Evolutionary conservation across 1,140 invertebrate species (phyloP).

Genomic region (Caenorhabditis inopinata): DNA sequence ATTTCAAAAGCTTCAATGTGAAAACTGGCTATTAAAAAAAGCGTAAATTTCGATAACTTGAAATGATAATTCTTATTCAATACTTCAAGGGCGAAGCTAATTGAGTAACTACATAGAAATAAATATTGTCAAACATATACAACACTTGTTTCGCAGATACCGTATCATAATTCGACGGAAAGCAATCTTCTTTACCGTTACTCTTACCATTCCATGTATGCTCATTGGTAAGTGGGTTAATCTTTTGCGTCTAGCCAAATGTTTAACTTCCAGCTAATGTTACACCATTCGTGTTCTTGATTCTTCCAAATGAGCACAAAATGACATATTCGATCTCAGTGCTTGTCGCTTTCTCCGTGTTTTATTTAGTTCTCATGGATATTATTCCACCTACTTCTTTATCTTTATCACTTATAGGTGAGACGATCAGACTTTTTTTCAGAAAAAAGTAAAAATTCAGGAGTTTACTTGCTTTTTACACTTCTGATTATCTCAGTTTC

Average conservation of each 20-base stretch:
- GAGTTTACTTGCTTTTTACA: constrained; percentile 97
- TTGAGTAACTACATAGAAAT: too few species aligned
- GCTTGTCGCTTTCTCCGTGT: constrained; percentile 97
- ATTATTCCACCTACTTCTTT: constrained; percentile 98
- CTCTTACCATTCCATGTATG: constrained; percentile 92
- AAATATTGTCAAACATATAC: too few species aligned
- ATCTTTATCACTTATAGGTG: constrained; percentile 86
- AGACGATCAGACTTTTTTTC: neutral
- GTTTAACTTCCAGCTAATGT: constrained; percentile 67
- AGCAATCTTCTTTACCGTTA: constrained; percentile 93
- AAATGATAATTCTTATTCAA: too few species aligned
- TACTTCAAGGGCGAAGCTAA: too few species aligned
- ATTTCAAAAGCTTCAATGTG: too few species aligned
- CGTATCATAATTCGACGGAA: constrained; percentile 93
- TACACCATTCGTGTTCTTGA: constrained; percentile 83
- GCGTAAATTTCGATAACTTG: too few species aligned
- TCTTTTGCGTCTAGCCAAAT: neutral
- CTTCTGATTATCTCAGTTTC: constrained; percentile 98
- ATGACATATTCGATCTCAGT: constrained; percentile 94
- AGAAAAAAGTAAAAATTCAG: neutral
- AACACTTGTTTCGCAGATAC: constrained; percentile 86
- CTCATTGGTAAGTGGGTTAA: constrained; percentile 57
- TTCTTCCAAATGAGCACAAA: constrained; percentile 96
- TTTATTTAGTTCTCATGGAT: constrained; percentile 87
- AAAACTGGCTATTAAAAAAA: too few species aligned